Evolutionary conservation across 2,888 invertebrate genomes (phyloP).

Genomic region (Rhogogaster chlorosoma): DNA sequence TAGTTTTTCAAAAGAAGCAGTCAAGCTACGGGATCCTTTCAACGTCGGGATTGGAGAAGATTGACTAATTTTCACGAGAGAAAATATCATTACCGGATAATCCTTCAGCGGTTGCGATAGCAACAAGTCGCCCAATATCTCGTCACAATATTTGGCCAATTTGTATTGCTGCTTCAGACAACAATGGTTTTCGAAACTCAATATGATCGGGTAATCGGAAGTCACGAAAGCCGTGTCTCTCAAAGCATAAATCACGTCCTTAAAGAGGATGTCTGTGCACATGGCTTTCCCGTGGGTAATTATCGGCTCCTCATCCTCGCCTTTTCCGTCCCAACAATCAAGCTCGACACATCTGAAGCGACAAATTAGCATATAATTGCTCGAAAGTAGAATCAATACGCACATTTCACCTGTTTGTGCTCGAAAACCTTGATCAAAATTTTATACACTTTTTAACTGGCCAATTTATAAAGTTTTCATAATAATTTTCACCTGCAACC

Average conservation of each 20-base stretch:
- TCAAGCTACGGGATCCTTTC: neutral
- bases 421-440: neutral
- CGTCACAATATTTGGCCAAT: constrained; percentile 86
- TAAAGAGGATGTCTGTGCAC: constrained; percentile 84
- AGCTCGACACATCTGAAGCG: constrained; percentile 83
- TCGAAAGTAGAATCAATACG: neutral
- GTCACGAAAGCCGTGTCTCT: constrained; percentile 85
- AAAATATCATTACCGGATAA: constrained; percentile 77
- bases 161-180: constrained; percentile 84
- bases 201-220: constrained; percentile 84
- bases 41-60: neutral
- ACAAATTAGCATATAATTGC: neutral
- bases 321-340: constrained; percentile 86
- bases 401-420: neutral
- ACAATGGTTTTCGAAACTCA: constrained; percentile 87
- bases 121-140: constrained; percentile 84
- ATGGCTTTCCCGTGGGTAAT: constrained; percentile 88
- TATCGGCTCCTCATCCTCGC: constrained; percentile 85
- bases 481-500: constrained; percentile 72
- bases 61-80: neutral
- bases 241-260: constrained; percentile 84
- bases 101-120: constrained; percentile 82
- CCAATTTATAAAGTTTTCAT: neutral
- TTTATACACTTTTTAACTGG: neutral
- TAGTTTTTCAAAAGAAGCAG: neutral